A percentile compares a stretch with the other conserved stretches of the same genome.
These are phyloP conservation scores for Herpetotheres cachinnans DNA, from an alignment of 2,113 vertebrate species.

Conservation along the genomic window DNA sequence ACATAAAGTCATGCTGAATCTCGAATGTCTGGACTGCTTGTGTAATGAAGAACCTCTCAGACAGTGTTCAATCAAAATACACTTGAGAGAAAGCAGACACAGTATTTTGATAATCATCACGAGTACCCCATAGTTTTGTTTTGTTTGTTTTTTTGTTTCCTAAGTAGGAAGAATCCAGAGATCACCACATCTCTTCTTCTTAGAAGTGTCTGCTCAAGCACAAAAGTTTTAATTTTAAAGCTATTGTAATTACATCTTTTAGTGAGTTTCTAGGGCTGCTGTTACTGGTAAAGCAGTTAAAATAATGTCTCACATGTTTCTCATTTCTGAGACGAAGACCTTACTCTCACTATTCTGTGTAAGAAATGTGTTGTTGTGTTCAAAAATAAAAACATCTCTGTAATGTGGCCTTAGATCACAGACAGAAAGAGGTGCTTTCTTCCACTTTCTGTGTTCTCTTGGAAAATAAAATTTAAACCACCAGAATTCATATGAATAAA, in stretches of 20 bases:
- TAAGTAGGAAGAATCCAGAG: background rate
- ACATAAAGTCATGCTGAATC: slow-evolving; percentile 39
- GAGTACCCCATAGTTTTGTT: background rate
- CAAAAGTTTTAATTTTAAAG: background rate
- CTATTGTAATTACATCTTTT: background rate
- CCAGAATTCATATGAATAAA: background rate
- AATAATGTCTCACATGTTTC: background rate
- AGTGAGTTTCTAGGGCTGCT: background rate
- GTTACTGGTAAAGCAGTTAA: background rate
- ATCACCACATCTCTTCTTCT: background rate
- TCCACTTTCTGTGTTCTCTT: background rate
- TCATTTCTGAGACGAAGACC: background rate
- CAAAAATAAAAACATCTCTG: background rate
- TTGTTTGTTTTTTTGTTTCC: background rate
- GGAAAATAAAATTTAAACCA: background rate
- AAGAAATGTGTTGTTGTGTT: background rate
- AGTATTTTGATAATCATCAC: slow-evolving; percentile 35
- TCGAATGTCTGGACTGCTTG: slow-evolving; percentile 48
- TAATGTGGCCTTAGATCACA: background rate
- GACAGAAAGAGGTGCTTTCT: background rate
- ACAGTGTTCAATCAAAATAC: slow-evolving; percentile 56
- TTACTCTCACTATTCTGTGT: background rate
- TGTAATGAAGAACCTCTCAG: slow-evolving; percentile 58
- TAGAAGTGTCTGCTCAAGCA: background rate
- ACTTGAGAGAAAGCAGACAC: slow-evolving; percentile 41